Conservation (phyloP, 37 sponge, comb jelly and placozoan species). For the Dysidea cf. avara region DNA sequence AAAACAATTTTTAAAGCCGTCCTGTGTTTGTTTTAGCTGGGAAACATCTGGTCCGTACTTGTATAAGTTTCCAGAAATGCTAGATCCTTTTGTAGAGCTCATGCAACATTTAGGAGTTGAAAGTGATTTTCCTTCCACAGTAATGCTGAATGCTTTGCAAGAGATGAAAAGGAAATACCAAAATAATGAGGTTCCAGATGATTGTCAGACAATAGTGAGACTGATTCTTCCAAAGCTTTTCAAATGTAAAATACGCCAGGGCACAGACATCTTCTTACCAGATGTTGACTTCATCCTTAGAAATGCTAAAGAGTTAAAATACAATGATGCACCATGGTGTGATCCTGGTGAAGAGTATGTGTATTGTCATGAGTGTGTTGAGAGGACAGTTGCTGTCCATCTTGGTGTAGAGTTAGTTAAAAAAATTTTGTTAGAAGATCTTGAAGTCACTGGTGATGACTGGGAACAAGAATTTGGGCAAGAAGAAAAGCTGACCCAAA, state of each 20-base stretch:
- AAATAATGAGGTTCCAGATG: background rate
- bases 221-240: background rate
- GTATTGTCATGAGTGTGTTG: conserved; percentile 21
- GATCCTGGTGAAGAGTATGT: no score
- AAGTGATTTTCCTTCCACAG: background rate
- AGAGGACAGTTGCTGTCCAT: conserved; percentile 1
- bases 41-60: conserved; percentile 32
- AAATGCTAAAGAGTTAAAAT: conserved; percentile 21
- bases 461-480: conserved; percentile 25
- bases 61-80: conserved; percentile 9
- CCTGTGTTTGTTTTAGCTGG: conserved; percentile 14
- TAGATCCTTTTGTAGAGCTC: background rate
- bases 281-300: conserved; percentile 27
- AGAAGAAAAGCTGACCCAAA: conserved; percentile 28
- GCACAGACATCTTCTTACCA: conserved; percentile 16
- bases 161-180: conserved; percentile 11
- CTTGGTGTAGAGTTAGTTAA: conserved; percentile 41
- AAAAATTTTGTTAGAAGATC: conserved; percentile 30
- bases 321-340: no score
- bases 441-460: conserved; percentile 6
- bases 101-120: background rate
- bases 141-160: background rate
- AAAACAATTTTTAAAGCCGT: conserved; percentile 14
- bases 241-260: background rate
- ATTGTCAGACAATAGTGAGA: conserved; percentile 11